Evolutionary conservation across 1,140 invertebrate species (phyloP).

Genomic region (Bombus impatiens): DNA sequence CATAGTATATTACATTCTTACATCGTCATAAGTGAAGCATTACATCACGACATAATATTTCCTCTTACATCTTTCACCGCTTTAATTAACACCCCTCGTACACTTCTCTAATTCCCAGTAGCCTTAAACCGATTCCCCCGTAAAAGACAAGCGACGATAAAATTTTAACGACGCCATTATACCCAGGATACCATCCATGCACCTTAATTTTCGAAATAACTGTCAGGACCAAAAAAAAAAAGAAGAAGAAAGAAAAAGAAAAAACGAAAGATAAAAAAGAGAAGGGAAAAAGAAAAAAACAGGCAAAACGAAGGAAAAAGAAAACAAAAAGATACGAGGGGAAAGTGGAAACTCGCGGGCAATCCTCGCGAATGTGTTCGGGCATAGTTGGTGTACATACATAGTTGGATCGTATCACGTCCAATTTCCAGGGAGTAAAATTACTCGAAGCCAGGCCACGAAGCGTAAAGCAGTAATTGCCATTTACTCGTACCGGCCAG

Average conservation of each 20-base stretch:
- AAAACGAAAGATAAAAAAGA: no score
- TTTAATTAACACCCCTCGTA: background rate
- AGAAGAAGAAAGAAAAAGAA: background rate
- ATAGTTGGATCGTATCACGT: constrained; percentile 62
- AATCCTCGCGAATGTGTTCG: constrained; percentile 36
- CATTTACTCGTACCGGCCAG: constrained; percentile 65
- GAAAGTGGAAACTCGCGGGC: constrained; percentile 1
- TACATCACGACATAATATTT: background rate
- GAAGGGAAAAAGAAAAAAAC: no score
- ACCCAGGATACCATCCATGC: background rate
- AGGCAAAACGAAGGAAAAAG: background rate
- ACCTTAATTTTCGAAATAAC: constrained; percentile 35
- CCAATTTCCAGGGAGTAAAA: constrained; percentile 66
- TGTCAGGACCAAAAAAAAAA: background rate
- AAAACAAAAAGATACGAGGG: background rate
- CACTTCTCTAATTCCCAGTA: background rate
- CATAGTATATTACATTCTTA: background rate
- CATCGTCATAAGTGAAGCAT: no score
- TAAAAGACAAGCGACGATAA: constrained; percentile 20
- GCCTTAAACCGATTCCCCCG: constrained; percentile 10
- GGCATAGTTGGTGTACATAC: constrained; percentile 19
- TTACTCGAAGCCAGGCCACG: constrained; percentile 67
- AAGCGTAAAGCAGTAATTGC: constrained; percentile 69
- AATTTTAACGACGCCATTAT: background rate
- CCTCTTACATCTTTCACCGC: no score